These are phyloP conservation scores for Sprattus sprattus DNA, from an alignment of 2,113 vertebrate species.

Conservation along the genomic window DNA sequence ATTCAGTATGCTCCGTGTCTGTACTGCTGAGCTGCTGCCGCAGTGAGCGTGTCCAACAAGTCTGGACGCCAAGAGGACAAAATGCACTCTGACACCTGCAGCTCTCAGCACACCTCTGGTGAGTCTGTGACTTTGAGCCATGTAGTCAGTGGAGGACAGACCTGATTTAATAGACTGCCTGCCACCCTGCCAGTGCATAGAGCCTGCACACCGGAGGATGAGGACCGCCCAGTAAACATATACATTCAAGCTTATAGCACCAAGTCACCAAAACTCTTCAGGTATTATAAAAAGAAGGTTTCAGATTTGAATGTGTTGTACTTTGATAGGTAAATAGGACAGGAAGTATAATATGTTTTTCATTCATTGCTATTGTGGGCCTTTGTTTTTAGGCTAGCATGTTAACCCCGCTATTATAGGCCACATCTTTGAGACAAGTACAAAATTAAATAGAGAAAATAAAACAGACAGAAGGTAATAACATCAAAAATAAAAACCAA, in stretches of 20 bases:
- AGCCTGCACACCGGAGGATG: not conserved
- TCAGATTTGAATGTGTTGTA: not conserved
- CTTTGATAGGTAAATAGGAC: not conserved
- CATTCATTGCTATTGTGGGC: not conserved
- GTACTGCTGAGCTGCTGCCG: not conserved
- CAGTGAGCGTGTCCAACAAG: constrained; percentile 9
- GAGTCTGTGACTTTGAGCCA: constrained; percentile 11
- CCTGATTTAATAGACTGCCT: not conserved
- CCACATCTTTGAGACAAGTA: not conserved
- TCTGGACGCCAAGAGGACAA: not conserved
- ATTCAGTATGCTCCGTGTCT: not conserved
- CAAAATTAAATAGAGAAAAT: not conserved
- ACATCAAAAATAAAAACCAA: not conserved
- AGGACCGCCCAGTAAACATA: not conserved
- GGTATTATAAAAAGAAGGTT: constrained; percentile 14
- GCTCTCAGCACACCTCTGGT: not conserved
- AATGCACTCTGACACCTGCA: constrained; percentile 1
- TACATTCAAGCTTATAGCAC: not conserved
- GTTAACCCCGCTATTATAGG: not conserved
- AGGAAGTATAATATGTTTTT: constrained; percentile 6
- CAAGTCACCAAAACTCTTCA: not conserved
- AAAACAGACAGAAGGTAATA: not conserved
- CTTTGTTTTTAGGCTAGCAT: not conserved
- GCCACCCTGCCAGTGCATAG: not conserved
- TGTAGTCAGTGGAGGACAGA: not conserved